Evolutionary conservation across 2,797 vertebrate genomes (phyloP).

Genomic region (Darevskia mixta): DNA sequence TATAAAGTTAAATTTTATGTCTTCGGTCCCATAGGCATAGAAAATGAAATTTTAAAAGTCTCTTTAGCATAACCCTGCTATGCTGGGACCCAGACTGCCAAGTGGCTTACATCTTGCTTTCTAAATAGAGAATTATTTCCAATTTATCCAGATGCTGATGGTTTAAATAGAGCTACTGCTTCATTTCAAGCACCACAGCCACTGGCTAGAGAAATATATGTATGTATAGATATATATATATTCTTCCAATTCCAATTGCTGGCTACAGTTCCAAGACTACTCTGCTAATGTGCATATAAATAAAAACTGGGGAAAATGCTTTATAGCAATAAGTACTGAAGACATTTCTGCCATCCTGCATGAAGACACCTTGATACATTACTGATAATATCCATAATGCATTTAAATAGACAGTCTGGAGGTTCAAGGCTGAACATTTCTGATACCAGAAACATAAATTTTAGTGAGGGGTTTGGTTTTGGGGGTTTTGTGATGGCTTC

Average conservation of each 20-base stretch:
- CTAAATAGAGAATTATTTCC: conserved; percentile 87
- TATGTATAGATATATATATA: conserved; percentile 79
- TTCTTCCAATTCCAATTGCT: conserved; percentile 80
- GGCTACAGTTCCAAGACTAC: conserved; percentile 84
- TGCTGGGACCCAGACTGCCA: conserved; percentile 80
- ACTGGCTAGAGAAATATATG: conserved; percentile 83
- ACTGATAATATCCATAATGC: conserved; percentile 82
- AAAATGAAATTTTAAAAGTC: conserved; percentile 84
- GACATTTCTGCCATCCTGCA: conserved; percentile 82
- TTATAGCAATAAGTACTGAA: conserved; percentile 85
- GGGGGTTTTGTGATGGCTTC: conserved; percentile 50
- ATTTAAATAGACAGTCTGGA: conserved; percentile 77
- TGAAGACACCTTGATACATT: conserved; percentile 86
- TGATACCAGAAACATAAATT: conserved; percentile 74
- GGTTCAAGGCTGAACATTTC: conserved; percentile 72
- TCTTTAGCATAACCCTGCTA: conserved; percentile 83
- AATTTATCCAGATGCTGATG: conserved; percentile 84
- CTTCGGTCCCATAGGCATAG: conserved; percentile 77
- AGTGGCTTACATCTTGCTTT: conserved; percentile 83
- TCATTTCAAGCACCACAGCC: conserved; percentile 81
- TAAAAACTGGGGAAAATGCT: conserved; percentile 83
- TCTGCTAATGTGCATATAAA: conserved; percentile 86
- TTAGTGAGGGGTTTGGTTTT: conserved; percentile 56
- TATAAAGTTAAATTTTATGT: conserved; percentile 72
- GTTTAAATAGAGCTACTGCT: conserved; percentile 85